These are phyloP conservation scores for Odontophorus gujanensis DNA, from an alignment of 2,113 vertebrate genomes.

Conservation along the genomic window DNA sequence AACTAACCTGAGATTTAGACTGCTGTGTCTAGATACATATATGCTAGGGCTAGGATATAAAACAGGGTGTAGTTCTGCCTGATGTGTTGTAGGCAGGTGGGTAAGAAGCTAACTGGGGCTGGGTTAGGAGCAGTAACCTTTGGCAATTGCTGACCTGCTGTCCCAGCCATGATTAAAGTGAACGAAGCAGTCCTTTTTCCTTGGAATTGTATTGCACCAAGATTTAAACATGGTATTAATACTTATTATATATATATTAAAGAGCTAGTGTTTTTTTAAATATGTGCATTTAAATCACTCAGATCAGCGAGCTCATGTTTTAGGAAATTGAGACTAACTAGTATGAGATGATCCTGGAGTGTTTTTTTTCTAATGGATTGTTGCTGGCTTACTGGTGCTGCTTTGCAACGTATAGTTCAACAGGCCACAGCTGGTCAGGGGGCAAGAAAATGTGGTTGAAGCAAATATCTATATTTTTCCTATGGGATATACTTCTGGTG, in stretches of 20 bases:
- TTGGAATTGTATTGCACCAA: background rate
- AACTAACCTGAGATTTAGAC: background rate
- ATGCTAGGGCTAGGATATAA: background rate
- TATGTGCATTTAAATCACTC: background rate
- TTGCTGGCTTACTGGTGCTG: background rate
- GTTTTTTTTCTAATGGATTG: background rate
- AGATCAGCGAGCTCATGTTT: background rate
- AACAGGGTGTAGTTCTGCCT: background rate
- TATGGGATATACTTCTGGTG: background rate
- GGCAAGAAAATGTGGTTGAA: background rate
- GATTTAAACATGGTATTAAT: background rate
- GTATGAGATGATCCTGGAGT: background rate
- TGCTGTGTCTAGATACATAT: accelerated
- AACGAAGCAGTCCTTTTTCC: background rate
- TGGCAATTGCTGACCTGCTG: background rate
- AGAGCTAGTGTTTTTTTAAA: background rate
- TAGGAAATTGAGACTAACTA: background rate
- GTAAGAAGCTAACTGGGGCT: background rate
- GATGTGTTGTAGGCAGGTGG: background rate
- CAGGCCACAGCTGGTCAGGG: background rate
- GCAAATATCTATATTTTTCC: background rate
- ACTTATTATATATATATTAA: too few relatives aligned
- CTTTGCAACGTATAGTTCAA: background rate
- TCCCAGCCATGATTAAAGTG: background rate
- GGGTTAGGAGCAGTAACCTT: background rate